Percentiles rank a stretch among this genome's conserved stretches.
Conservation (phyloP, 2,888 invertebrate species). For the Ormyrus labotus region DNA sequence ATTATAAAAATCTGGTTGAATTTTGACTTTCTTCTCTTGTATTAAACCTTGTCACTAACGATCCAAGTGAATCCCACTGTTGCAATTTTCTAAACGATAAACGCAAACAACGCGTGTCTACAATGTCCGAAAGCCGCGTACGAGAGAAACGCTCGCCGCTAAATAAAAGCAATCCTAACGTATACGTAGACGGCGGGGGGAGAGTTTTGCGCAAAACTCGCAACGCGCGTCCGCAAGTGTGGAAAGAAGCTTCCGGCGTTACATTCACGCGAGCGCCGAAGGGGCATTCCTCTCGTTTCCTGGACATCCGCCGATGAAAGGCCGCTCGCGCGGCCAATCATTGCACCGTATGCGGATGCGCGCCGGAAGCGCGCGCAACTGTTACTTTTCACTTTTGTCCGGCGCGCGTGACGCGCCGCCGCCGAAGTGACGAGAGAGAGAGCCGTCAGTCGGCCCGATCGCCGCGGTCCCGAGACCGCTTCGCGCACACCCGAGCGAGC, state of each 20-base stretch:
- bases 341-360: constrained; percentile 30
- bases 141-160: too few species aligned
- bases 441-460: too few species aligned
- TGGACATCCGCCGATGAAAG: constrained; percentile 50
- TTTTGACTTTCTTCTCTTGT: too few species aligned
- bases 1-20: too few species aligned
- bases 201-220: neutral
- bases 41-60: too few species aligned
- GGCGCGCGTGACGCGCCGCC: constrained; percentile 22
- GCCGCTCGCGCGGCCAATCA: constrained; percentile 35
- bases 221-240: neutral
- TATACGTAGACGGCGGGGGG: neutral
- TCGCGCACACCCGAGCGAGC: too few species aligned
- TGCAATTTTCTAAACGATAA: too few species aligned
- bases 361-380: constrained; percentile 49
- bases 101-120: too few species aligned
- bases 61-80: too few species aligned
- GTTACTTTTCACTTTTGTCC: constrained; percentile 48
- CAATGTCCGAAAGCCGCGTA: too few species aligned
- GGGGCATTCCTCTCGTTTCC: constrained; percentile 31
- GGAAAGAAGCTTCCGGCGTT: constrained; percentile 20
- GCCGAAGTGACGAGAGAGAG: constrained; percentile 16
- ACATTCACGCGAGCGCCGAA: neutral
- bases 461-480: too few species aligned
- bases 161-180: neutral